A percentile compares a stretch with the other conserved stretches of the same genome.
Evolutionary conservation across 2,888 invertebrate species (phyloP).

Genomic region (Rotaria socialis): DNA sequence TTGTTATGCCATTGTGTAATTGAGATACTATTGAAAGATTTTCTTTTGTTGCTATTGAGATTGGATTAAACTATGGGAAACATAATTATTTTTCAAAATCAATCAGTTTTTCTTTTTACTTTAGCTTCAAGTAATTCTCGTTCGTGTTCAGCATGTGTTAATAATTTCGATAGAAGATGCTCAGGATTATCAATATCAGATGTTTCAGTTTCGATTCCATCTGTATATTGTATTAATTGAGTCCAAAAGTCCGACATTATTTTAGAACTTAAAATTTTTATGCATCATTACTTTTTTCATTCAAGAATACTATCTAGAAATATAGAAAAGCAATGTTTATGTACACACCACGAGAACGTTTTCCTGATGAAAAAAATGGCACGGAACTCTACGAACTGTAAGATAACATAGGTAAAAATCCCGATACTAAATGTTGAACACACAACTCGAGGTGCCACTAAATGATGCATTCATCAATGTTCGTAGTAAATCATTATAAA

Average conservation of each 20-base stretch:
- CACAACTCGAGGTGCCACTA: too few relatives aligned
- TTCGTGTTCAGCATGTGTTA: neutral
- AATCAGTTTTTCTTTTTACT: neutral
- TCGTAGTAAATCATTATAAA: too few relatives aligned
- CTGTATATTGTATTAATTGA: neutral
- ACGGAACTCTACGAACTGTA: too few relatives aligned
- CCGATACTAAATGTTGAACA: too few relatives aligned
- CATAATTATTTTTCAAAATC: too few relatives aligned
- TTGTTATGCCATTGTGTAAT: neutral
- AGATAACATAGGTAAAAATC: too few relatives aligned
- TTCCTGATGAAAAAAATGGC: too few relatives aligned
- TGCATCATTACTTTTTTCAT: too few relatives aligned
- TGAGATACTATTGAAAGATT: neutral
- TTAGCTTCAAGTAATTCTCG: neutral
- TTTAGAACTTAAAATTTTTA: neutral
- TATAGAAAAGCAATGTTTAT: neutral
- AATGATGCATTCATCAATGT: too few relatives aligned
- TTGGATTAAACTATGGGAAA: neutral
- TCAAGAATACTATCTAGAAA: neutral
- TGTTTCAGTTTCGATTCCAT: neutral
- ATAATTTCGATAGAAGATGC: neutral
- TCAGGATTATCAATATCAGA: neutral
- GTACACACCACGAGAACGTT: too few relatives aligned
- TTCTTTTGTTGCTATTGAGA: neutral
- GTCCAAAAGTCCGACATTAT: conserved; percentile 22